Conservation (phyloP, 2,888 invertebrate genomes). For the Epinotia demarniana region DNA sequence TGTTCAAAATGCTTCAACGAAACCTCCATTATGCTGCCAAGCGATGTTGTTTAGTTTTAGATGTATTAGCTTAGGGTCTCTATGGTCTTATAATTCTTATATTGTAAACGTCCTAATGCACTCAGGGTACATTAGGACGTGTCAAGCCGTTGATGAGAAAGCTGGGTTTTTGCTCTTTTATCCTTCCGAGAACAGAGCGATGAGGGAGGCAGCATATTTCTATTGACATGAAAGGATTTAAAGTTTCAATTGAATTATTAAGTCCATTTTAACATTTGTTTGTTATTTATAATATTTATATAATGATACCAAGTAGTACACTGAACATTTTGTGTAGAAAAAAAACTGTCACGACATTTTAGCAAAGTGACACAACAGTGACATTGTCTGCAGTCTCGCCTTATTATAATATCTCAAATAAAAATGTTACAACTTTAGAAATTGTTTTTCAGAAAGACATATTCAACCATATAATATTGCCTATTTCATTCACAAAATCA, state of each 20-base stretch:
- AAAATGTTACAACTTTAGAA: not conserved
- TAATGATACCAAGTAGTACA: no score
- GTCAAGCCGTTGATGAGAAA: slow-evolving; percentile 42
- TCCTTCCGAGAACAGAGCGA: slow-evolving; percentile 29
- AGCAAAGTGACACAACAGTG: not conserved
- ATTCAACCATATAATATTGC: not conserved
- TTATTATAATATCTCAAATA: not conserved
- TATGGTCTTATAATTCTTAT: no score
- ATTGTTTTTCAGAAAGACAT: not conserved
- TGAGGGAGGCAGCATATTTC: slow-evolving; percentile 9
- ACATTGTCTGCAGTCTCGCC: not conserved
- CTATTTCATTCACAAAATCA: not conserved
- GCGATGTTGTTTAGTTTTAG: slow-evolving; percentile 8
- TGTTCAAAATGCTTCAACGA: slow-evolving; percentile 10
- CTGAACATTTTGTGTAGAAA: no score
- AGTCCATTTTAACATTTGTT: not conserved
- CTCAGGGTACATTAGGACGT: slow-evolving; percentile 27
- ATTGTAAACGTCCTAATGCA: no score
- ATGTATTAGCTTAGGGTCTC: not conserved
- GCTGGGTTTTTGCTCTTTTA: slow-evolving; percentile 40
- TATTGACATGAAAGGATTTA: not conserved
- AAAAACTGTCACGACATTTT: not conserved
- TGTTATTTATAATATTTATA: not conserved
- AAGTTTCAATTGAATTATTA: not conserved
- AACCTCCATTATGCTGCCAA: not conserved